These are phyloP conservation scores for Shargacucullia verbasci DNA, from an alignment of 2,888 invertebrate species.

Conservation along the genomic window DNA sequence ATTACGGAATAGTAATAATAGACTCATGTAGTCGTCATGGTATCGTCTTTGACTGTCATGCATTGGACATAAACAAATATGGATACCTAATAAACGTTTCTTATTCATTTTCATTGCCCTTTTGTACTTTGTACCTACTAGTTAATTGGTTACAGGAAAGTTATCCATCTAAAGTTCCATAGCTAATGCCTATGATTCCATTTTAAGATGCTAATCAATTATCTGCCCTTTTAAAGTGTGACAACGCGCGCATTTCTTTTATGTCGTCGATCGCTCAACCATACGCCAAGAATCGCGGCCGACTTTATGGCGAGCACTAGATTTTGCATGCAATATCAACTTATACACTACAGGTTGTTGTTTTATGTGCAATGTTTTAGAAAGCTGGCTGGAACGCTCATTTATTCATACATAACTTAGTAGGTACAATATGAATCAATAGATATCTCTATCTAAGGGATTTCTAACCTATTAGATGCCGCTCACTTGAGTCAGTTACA, in stretches of 20 bases:
- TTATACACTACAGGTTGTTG: conserved; percentile 63
- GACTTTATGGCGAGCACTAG: conserved; percentile 69
- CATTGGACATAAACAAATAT: no score
- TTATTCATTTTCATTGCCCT: no score
- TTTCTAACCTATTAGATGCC: no score
- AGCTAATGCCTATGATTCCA: conserved; percentile 46
- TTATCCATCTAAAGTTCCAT: conserved; percentile 18
- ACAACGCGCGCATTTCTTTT: conserved; percentile 64
- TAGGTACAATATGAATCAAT: no score
- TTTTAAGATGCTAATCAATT: conserved; percentile 59
- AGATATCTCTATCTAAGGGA: no score
- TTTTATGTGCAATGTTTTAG: conserved; percentile 28
- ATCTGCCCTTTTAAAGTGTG: conserved; percentile 62
- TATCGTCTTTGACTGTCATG: no score
- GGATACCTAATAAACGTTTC: no score
- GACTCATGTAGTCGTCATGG: no score
- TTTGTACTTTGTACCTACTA: not conserved
- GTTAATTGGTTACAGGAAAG: conserved; percentile 8
- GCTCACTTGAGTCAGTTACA: no score
- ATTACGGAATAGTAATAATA: no score
- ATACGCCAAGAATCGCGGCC: conserved; percentile 60
- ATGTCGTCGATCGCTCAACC: conserved; percentile 62
- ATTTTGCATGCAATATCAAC: conserved; percentile 74
- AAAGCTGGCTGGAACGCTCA: conserved; percentile 10
- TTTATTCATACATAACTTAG: no score